phyloP scores from a whole-genome alignment of 1,140 invertebrate genomes.

The Lordiphosa stackelbergi region DNA sequence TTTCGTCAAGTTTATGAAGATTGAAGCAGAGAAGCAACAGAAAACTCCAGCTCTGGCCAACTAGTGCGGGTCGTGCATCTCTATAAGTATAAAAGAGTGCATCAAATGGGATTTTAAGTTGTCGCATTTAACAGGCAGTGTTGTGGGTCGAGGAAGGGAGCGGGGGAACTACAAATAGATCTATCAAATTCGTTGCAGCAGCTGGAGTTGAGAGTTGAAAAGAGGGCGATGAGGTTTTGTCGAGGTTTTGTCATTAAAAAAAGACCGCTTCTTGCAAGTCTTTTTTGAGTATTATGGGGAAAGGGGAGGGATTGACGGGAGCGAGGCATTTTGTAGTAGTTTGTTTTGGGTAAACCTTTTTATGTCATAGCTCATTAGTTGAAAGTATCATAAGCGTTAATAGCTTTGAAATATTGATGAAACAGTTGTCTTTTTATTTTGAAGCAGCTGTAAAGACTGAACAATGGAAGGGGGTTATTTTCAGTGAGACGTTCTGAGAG shows the following conservation, averaged over 20 bases:
- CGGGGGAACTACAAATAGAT: conserved; percentile 64
- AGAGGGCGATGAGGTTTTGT: conserved; percentile 37
- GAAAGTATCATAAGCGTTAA: conserved; percentile 49
- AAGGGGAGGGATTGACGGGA: conserved; percentile 6
- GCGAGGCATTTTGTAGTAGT: conserved; percentile 35
- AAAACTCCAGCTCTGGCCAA: conserved; percentile 24
- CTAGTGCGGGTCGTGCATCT: conserved; percentile 30
- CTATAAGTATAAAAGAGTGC: conserved; percentile 63
- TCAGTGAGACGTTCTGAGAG: too few relatives aligned
- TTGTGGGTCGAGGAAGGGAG: neutral
- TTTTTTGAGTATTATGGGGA: conserved; percentile 7
- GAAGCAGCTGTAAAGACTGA: conserved; percentile 9
- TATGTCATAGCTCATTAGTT: conserved; percentile 68
- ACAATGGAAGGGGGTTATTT: too few relatives aligned
- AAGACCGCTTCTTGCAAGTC: neutral
- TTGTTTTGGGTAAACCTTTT: conserved; percentile 59
- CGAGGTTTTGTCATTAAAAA: conserved; percentile 52
- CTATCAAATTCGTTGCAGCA: conserved; percentile 63
- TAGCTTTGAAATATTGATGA: conserved; percentile 50
- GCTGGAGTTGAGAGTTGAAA: conserved; percentile 24
- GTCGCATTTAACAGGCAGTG: conserved; percentile 67
- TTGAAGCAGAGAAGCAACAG: conserved; percentile 49
- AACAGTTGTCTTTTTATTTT: conserved; percentile 36
- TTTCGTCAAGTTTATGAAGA: conserved; percentile 74
- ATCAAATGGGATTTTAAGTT: conserved; percentile 75